Conservation (phyloP, 1,140 invertebrate species). For the Drosophila tropicalis region DNA sequence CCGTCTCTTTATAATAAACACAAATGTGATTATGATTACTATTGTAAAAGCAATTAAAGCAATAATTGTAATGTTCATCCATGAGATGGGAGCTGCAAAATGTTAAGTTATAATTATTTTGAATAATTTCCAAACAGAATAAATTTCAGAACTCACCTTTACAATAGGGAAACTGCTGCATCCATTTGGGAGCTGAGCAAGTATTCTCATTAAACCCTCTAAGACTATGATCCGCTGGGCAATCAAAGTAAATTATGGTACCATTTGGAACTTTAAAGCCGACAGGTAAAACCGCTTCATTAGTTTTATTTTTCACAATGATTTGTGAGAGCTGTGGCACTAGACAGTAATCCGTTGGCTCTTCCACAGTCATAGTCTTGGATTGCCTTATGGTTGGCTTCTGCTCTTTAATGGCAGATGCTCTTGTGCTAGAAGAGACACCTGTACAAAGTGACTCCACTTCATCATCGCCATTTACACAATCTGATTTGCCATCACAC, state of each 20-base stretch:
- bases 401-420: background rate
- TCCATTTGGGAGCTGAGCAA: conserved; percentile 28
- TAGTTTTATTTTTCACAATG: conserved; percentile 21
- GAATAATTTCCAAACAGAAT: background rate
- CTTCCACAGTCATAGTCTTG: background rate
- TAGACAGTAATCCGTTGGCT: conserved; percentile 4
- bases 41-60: conserved; percentile 25
- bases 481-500: conserved; percentile 37
- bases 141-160: conserved; percentile 26
- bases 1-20: conserved; percentile 20
- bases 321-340: conserved; percentile 38
- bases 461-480: conserved; percentile 40
- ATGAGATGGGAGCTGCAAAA: conserved; percentile 24
- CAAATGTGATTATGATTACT: conserved; percentile 17
- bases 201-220: conserved; percentile 26
- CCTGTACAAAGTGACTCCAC: conserved; percentile 25
- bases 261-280: conserved; percentile 30
- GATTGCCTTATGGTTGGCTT: background rate
- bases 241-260: conserved; percentile 36
- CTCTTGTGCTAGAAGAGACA: background rate
- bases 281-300: conserved; percentile 15
- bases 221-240: conserved; percentile 29
- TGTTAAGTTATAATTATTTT: background rate
- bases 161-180: conserved; percentile 40
- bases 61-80: conserved; percentile 16